phyloP scores from a whole-genome alignment of 2,797 vertebrate species.

The Aldrovandia affinis region DNA sequence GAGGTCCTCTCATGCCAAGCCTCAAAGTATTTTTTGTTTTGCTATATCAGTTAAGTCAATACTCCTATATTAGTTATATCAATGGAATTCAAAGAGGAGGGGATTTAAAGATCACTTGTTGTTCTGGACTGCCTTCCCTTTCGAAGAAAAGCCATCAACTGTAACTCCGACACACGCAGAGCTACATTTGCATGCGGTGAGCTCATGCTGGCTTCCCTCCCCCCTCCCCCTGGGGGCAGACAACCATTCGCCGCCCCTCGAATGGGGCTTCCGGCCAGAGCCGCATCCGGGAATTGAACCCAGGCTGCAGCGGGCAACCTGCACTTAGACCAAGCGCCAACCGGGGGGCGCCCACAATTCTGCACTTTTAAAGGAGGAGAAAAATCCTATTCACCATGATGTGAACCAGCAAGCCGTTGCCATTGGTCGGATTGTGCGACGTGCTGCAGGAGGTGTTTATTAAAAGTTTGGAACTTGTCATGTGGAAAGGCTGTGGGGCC shows the following conservation, averaged over 20 bases:
- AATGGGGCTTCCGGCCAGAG: too few species aligned
- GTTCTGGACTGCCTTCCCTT: neutral
- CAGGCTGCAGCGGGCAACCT: too few species aligned
- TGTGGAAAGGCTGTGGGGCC: neutral
- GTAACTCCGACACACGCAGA: too few species aligned
- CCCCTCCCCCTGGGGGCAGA: too few species aligned
- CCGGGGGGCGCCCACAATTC: constrained; percentile 5
- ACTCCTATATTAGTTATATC: neutral
- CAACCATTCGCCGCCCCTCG: too few species aligned
- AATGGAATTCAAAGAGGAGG: neutral
- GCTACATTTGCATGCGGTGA: too few species aligned
- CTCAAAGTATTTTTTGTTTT: neutral
- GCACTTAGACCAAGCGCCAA: too few species aligned
- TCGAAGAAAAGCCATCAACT: too few species aligned
- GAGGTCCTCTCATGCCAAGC: neutral
- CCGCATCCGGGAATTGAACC: too few species aligned
- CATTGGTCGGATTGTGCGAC: neutral
- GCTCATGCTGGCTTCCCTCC: too few species aligned
- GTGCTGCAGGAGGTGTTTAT: neutral
- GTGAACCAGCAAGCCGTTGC: neutral
- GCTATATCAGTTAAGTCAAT: neutral
- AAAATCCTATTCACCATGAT: neutral
- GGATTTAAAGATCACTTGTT: neutral
- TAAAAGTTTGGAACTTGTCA: neutral
- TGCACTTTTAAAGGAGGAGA: neutral